Evolutionary conservation across 2,888 invertebrate species (phyloP).

Genomic region (Melitaea athalia): DNA sequence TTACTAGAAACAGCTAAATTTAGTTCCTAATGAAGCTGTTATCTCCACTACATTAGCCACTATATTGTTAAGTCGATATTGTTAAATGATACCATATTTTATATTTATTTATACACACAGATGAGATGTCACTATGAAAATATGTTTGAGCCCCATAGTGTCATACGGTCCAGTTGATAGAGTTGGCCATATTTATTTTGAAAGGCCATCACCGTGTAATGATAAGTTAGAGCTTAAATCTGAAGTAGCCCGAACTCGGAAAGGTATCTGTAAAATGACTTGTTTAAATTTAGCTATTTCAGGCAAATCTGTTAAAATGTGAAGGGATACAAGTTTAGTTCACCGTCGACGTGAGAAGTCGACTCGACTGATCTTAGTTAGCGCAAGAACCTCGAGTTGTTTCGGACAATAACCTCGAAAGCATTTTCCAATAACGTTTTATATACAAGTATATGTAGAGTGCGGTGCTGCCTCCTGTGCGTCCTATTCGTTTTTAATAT

Average conservation of each 20-base stretch:
- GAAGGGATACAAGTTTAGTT: not conserved
- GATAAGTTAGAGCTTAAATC: conserved; percentile 15
- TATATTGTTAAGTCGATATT: conserved; percentile 27
- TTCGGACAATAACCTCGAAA: conserved; percentile 10
- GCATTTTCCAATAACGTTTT: conserved; percentile 17
- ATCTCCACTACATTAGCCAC: conserved; percentile 32
- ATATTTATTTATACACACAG: conserved; percentile 42
- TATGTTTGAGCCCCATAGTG: conserved; percentile 78
- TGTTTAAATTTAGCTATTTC: not conserved
- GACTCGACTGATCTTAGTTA: conserved; percentile 17
- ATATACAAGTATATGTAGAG: conserved; percentile 10
- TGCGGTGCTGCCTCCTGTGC: conserved; percentile 51
- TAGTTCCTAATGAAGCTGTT: conserved; percentile 23
- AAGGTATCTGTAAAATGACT: not conserved
- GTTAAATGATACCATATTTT: conserved; percentile 37
- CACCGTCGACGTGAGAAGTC: not conserved
- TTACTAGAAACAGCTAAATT: conserved; percentile 12
- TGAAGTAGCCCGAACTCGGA: not conserved
- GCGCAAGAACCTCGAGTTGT: not conserved
- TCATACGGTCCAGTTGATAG: conserved; percentile 55
- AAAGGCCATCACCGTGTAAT: conserved; percentile 9
- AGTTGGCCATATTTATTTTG: conserved; percentile 27
- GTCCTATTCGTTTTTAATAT: conserved; percentile 70
- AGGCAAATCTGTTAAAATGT: not conserved
- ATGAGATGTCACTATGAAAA: conserved; percentile 71